Base-by-base conservation (phyloP, 2,888 invertebrate genomes). In the Aphodius sticticus region DNA sequence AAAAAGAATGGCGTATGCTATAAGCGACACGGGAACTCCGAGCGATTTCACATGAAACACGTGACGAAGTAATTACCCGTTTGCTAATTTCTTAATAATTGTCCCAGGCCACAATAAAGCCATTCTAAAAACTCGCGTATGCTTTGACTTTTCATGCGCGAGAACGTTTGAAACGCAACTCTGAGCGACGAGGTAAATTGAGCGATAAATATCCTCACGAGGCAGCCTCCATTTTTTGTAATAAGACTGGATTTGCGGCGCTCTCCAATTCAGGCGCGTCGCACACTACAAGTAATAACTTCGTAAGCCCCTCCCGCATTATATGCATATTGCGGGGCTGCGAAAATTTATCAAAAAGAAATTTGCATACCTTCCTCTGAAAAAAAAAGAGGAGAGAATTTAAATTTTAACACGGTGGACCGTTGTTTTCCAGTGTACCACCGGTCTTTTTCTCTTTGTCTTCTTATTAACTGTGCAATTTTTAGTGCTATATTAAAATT, bases 301-400 rank as follows among this genome's bases (percentile, higher is more conserved):
- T 84, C 81, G 83, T 86, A 86, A 86, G 86, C 85, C 84, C 83
- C 83, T 84, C 84, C n/a, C 85, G 85, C 85, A 86, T 86, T 86
- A 85, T 85, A 86, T 85, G 86, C 86, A 86, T 85, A 86, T 86
- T 86, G 86, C 86, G 83, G 85, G 77, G 77, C 86, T 85, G 85
- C 84, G 84, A 82, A 84, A 86, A 86, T 86, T 86, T 85, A 86
- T 86, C 86, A 86, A 86, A 86, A 84, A 84, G 82, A 84, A 86
- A 86, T 86, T 86, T 86, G 84, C 86, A 86, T 86, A 84, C 83
- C 37, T 37, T 15, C 36, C 74, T 37, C 35, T 74, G 74, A 36
- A 53, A 53, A 53, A 38, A 53, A 9, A 53, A 53, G n/a, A 35
- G 74, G 14, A 37, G 74, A 74, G 74, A 74, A 74, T 74, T 74